phyloP scores from a whole-genome alignment of 2,888 invertebrate genomes.

The Xanthia togata region DNA sequence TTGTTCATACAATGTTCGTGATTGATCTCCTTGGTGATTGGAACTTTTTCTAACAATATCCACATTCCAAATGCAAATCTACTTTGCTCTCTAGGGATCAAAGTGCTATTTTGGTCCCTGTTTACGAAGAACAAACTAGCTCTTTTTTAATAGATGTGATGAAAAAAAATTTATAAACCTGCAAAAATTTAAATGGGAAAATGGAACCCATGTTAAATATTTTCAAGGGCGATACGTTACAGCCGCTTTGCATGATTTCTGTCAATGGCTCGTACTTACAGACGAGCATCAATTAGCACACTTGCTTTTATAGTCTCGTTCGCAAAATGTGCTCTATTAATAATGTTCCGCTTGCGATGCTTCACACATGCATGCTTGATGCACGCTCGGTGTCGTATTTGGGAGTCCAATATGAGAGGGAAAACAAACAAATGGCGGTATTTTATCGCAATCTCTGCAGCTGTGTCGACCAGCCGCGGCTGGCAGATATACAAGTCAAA shows the following conservation, averaged over 20 bases:
- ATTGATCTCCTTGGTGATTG: no score
- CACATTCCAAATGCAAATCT: no score
- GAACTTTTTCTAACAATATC: no score
- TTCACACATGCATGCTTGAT: conserved; percentile 50
- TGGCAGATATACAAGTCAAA: conserved; percentile 63
- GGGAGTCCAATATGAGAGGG: conserved; percentile 66
- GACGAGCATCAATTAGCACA: conserved; percentile 64
- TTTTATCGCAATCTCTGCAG: conserved; percentile 70
- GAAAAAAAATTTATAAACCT: no score
- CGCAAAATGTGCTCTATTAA: conserved; percentile 66
- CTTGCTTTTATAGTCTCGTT: conserved; percentile 49
- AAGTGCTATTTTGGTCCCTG: no score
- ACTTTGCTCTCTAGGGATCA: no score
- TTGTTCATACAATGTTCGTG: no score
- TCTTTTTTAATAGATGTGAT: no score
- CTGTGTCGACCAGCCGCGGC: conserved; percentile 60
- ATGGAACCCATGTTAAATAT: no score
- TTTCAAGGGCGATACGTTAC: background rate
- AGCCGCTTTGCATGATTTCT: conserved; percentile 46
- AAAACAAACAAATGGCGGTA: conserved; percentile 68
- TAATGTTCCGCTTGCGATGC: conserved; percentile 58
- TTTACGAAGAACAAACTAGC: no score
- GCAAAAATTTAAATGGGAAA: no score
- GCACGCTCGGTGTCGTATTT: conserved; percentile 44
- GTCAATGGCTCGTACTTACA: conserved; percentile 55